These are phyloP conservation scores for Xiphorhynchus erythropygius DNA, from an alignment of 2,797 vertebrate genomes.

Conservation along the genomic window DNA sequence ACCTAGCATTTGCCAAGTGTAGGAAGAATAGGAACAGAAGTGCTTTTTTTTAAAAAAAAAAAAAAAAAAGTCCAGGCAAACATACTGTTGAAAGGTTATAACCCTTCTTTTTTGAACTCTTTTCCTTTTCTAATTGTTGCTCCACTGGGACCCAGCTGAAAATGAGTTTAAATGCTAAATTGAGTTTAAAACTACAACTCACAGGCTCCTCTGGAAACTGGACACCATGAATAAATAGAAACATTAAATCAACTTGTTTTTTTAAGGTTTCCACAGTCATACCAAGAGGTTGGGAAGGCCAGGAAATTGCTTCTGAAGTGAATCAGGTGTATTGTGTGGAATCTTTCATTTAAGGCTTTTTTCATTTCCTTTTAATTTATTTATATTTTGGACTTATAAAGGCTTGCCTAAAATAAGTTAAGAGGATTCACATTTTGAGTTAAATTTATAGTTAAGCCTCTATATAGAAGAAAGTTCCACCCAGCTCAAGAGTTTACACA, in stretches of 20 bases:
- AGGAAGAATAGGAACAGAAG: constrained; percentile 12
- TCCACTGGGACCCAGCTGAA: constrained; percentile 75
- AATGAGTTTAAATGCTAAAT: constrained; percentile 81
- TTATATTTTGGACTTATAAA: constrained; percentile 52
- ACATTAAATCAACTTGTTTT: constrained; percentile 76
- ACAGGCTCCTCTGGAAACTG: constrained; percentile 74
- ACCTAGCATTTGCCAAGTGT: not conserved
- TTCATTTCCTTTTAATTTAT: constrained; percentile 67
- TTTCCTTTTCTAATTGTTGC: constrained; percentile 74
- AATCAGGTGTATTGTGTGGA: constrained; percentile 72
- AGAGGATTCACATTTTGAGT: constrained; percentile 46
- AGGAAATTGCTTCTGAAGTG: constrained; percentile 70
- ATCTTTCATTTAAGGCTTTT: constrained; percentile 65
- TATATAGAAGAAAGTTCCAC: constrained; percentile 36
- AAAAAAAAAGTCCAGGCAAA: constrained; percentile 2
- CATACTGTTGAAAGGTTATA: constrained; percentile 46
- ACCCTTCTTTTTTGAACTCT: constrained; percentile 70
- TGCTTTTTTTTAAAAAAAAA: not conserved
- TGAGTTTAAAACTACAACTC: constrained; percentile 77
- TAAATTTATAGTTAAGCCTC: constrained; percentile 32
- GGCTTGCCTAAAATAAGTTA: constrained; percentile 60
- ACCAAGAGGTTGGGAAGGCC: constrained; percentile 54
- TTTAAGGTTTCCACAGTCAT: constrained; percentile 70
- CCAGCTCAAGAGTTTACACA: constrained; percentile 37
- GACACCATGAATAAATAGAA: constrained; percentile 79